Evolutionary conservation across 2,113 vertebrate genomes (phyloP).

Genomic region (rabbit (Oryctolagus cuniculus)): mOryCun1.1 NC_091432.1:164082501-164083000

Average conservation of each 20-base stretch:
- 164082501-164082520: background rate
- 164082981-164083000: no score
- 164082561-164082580: background rate
- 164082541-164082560: slow-evolving; percentile 6
- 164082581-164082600: background rate
- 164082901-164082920: no score
- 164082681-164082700: background rate
- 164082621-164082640: background rate
- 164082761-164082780: slow-evolving; percentile 34
- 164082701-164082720: background rate
- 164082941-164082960: no score
- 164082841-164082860: background rate
- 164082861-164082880: no score
- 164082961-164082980: no score
- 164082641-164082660: background rate
- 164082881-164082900: no score
- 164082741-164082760: background rate
- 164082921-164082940: no score
- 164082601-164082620: background rate
- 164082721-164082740: background rate
- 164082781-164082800: slow-evolving; percentile 35
- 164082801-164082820: background rate
- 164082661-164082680: background rate
- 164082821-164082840: background rate
- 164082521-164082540: slow-evolving; percentile 39